phyloP scores from a whole-genome alignment of 1,140 invertebrate genomes.

The Babylonia areolata region DNA sequence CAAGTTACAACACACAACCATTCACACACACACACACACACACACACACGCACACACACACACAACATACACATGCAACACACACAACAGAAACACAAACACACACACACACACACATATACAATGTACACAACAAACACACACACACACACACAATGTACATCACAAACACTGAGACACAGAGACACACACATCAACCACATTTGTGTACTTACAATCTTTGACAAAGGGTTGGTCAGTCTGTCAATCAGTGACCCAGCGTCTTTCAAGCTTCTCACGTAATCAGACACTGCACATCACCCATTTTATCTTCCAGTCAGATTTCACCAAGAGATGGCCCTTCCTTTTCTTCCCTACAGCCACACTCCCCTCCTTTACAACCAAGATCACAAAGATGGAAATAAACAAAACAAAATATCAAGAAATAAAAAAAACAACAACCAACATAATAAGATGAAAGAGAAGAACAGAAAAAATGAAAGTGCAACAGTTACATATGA shows the following conservation, averaged over 20 bases:
- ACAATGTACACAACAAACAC: not conserved
- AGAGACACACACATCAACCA: not conserved
- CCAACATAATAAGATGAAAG: too few species aligned
- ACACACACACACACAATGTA: not conserved
- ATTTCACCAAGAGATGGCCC: too few species aligned
- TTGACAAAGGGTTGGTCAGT: conserved; percentile 76
- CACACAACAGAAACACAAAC: not conserved
- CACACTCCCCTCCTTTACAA: too few species aligned
- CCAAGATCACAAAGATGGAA: conserved; percentile 32
- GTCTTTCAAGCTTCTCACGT: conserved; percentile 83
- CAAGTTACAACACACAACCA: too few species aligned
- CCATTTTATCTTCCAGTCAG: too few species aligned
- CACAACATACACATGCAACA: not conserved
- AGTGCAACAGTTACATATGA: too few species aligned
- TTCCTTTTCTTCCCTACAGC: too few species aligned
- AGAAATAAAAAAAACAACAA: too few species aligned
- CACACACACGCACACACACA: not conserved
- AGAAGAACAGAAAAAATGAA: too few species aligned
- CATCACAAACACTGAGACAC: not conserved
- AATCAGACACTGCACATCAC: conserved; percentile 81
- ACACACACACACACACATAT: not conserved
- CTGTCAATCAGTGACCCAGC: conserved; percentile 86
- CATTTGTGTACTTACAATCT: conserved; percentile 4
- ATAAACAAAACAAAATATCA: not conserved
- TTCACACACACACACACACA: not conserved